Evolutionary conservation across 2,797 vertebrate species (phyloP).

Genomic region (Hoplostethus mediterraneus): DNA sequence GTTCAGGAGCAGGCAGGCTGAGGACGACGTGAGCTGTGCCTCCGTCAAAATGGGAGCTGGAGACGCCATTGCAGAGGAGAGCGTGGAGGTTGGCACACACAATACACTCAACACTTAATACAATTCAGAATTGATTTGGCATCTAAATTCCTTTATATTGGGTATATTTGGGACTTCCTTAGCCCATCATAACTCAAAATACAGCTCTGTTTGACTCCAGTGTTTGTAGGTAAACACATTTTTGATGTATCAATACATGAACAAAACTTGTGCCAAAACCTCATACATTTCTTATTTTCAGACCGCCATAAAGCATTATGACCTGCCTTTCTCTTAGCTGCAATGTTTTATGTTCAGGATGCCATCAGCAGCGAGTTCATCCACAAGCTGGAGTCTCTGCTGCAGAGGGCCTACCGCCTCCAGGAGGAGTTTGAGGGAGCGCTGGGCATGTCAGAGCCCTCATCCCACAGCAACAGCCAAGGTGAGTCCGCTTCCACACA

Average conservation of each 20-base stretch:
- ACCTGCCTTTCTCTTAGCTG: neutral
- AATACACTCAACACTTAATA: neutral
- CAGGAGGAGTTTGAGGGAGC: conserved; percentile 97
- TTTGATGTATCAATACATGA: too few relatives aligned
- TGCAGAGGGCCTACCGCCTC: conserved; percentile 96
- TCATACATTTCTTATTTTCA: too few relatives aligned
- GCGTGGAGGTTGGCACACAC: conserved; percentile 86
- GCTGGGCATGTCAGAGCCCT: conserved; percentile 87
- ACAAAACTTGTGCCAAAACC: too few relatives aligned
- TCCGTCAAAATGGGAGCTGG: conserved; percentile 91
- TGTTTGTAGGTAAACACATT: too few relatives aligned
- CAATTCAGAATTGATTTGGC: neutral
- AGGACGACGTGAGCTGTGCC: conserved; percentile 87
- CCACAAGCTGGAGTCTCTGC: conserved; percentile 93
- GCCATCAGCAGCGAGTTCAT: conserved; percentile 95
- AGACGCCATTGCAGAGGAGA: conserved; percentile 94
- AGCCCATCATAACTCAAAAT: too few relatives aligned
- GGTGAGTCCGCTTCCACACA: conserved; percentile 81
- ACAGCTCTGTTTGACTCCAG: too few relatives aligned
- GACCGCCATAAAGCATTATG: neutral
- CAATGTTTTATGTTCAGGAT: conserved; percentile 82
- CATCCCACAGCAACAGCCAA: conserved; percentile 84
- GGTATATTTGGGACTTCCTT: too few relatives aligned
- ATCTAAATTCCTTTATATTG: neutral
- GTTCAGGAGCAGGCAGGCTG: conserved; percentile 89